These are phyloP conservation scores for Cossypha dichroa DNA, from an alignment of 2,797 vertebrate species.

Conservation along the genomic window DNA sequence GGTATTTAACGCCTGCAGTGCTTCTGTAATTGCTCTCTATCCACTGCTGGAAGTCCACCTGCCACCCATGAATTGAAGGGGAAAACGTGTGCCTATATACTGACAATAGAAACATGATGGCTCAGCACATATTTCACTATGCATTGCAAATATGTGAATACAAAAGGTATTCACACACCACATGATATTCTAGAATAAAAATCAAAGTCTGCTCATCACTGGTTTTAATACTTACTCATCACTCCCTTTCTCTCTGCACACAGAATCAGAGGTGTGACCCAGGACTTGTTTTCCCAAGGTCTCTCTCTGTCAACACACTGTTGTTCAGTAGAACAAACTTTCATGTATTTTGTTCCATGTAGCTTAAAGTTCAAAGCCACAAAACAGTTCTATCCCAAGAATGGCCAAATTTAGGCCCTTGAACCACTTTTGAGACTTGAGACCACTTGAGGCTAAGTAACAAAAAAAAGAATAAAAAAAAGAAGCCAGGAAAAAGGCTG, in stretches of 20 bases:
- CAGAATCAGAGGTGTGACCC: not conserved
- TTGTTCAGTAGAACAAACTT: not conserved
- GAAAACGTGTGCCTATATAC: not conserved
- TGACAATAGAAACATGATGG: not conserved
- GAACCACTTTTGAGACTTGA: not conserved
- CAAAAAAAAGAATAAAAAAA: not conserved
- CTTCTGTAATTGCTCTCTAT: not conserved
- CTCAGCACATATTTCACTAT: not conserved
- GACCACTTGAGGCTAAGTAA: not conserved
- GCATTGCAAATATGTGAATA: not conserved
- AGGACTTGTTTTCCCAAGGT: not conserved
- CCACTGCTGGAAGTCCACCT: not conserved
- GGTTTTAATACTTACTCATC: conserved; percentile 8
- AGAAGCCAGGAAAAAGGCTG: not conserved
- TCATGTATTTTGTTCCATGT: not conserved
- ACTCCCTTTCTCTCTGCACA: not conserved
- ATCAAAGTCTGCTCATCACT: not conserved
- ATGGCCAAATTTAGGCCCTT: not conserved
- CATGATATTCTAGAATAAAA: conserved; percentile 11
- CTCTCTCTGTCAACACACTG: not conserved
- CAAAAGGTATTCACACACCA: not conserved
- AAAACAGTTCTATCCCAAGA: not conserved
- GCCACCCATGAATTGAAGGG: not conserved
- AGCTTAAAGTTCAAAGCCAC: not conserved
- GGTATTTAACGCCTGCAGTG: not conserved